phyloP scores from a whole-genome alignment of 2,888 invertebrate species.

The Dryocosmus kuriphilus region DNA sequence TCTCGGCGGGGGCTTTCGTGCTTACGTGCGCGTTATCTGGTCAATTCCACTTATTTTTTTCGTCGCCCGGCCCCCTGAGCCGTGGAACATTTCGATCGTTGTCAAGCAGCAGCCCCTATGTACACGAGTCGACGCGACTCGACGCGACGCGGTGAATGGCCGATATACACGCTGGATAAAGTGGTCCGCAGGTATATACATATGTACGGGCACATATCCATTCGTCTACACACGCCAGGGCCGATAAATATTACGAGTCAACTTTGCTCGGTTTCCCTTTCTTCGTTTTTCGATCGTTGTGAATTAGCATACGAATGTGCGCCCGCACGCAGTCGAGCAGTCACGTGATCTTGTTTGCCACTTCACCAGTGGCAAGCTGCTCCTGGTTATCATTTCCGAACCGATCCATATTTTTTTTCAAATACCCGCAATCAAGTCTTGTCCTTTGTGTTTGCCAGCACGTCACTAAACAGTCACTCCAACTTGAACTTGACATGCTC shows the following conservation, averaged over 20 bases:
- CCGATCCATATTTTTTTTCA: constrained; percentile 31
- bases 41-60: constrained; percentile 52
- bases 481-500: background rate
- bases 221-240: constrained; percentile 52
- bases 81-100: constrained; percentile 50
- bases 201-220: constrained; percentile 49
- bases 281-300: constrained; percentile 37
- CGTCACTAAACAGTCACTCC: background rate
- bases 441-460: constrained; percentile 5
- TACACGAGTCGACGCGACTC: constrained; percentile 54
- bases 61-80: constrained; percentile 50
- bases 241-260: constrained; percentile 58
- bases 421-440: background rate
- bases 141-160: constrained; percentile 57
- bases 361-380: constrained; percentile 37
- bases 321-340: constrained; percentile 33
- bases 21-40: constrained; percentile 56
- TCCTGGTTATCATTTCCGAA: constrained; percentile 35
- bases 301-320: constrained; percentile 38
- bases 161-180: constrained; percentile 57
- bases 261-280: constrained; percentile 41
- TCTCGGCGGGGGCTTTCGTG: constrained; percentile 54
- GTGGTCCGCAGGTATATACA: constrained; percentile 49
- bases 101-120: constrained; percentile 41
- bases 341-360: constrained; percentile 37